Conservation (phyloP, 2,113 vertebrate genomes). For the Embiotoca jacksoni region DNA sequence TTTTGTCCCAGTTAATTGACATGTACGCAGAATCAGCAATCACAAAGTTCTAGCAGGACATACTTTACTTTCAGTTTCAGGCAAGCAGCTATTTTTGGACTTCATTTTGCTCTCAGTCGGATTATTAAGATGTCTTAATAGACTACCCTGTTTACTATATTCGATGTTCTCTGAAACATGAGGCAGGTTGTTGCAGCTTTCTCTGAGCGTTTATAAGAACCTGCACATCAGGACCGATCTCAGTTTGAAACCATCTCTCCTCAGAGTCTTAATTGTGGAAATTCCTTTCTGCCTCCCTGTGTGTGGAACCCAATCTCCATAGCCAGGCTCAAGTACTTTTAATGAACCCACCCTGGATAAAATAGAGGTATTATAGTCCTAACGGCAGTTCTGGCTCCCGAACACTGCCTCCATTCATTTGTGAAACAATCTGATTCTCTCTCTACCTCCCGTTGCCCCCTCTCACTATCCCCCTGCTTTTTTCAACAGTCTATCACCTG, state of each 20-base stretch:
- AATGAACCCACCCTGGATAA: conserved; percentile 79
- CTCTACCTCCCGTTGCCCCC: conserved; percentile 55
- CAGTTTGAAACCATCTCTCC: conserved; percentile 78
- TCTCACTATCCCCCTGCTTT: conserved; percentile 52
- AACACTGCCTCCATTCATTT: conserved; percentile 84
- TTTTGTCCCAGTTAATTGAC: neutral
- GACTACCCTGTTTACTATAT: neutral
- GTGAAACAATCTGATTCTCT: conserved; percentile 75
- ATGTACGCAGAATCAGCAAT: neutral
- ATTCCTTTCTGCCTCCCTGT: conserved; percentile 80
- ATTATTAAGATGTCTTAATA: neutral
- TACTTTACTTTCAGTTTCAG: neutral
- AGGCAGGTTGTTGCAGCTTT: conserved; percentile 12
- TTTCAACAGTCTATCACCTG: conserved; percentile 60
- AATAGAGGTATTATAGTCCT: conserved; percentile 83
- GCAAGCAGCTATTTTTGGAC: neutral
- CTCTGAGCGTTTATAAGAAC: neutral
- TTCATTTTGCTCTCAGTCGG: neutral
- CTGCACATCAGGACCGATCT: conserved; percentile 46
- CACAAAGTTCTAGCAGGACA: accelerated
- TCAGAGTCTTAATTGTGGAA: conserved; percentile 81
- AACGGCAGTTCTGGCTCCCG: conserved; percentile 74
- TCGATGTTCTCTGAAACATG: neutral
- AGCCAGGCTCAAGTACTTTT: conserved; percentile 66
- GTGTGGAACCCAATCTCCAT: conserved; percentile 81